phyloP scores from a whole-genome alignment of 2,888 invertebrate species.

The Torymus aiolomorphi region DNA sequence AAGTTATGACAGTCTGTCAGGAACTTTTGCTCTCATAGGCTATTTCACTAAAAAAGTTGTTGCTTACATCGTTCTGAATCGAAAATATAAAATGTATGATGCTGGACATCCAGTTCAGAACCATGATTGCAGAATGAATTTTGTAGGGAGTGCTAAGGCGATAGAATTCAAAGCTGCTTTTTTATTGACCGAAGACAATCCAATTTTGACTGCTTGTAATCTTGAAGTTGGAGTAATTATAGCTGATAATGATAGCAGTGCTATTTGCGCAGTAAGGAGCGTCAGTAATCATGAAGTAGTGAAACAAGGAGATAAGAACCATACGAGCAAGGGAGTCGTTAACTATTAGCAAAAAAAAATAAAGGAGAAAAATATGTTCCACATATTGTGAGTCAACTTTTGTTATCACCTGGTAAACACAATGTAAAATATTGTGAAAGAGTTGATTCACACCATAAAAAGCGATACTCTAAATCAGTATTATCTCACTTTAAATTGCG shows the following conservation, averaged over 20 bases:
- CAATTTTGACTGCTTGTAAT: slow-evolving; percentile 11
- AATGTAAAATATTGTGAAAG: too few relatives aligned
- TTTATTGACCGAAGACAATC: slow-evolving; percentile 5
- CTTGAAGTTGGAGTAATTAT: slow-evolving; percentile 22
- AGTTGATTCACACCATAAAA: too few relatives aligned
- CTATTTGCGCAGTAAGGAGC: slow-evolving; percentile 21
- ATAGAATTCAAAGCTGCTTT: slow-evolving; percentile 32
- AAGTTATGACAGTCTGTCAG: slow-evolving; percentile 16
- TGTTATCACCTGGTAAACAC: slow-evolving; percentile 28
- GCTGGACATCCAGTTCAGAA: too few relatives aligned
- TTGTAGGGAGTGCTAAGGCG: slow-evolving; percentile 32
- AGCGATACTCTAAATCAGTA: too few relatives aligned
- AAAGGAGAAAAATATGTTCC: slow-evolving; percentile 12
- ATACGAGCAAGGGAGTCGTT: too few relatives aligned
- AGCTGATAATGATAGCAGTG: slow-evolving; percentile 29
- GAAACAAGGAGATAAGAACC: slow-evolving; percentile 36
- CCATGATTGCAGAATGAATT: slow-evolving; percentile 18
- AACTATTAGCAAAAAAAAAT: slow-evolving; percentile 38
- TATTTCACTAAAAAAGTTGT: background rate
- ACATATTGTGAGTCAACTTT: slow-evolving; percentile 8
- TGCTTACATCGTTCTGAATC: too few relatives aligned
- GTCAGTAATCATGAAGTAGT: slow-evolving; percentile 29
- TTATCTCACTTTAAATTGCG: too few relatives aligned
- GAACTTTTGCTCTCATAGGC: background rate
- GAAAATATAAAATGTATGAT: too few relatives aligned